These are phyloP conservation scores for Pteronotus mesoamericanus DNA, from an alignment of 2,797 vertebrate genomes.

Conservation along the genomic window DNA sequence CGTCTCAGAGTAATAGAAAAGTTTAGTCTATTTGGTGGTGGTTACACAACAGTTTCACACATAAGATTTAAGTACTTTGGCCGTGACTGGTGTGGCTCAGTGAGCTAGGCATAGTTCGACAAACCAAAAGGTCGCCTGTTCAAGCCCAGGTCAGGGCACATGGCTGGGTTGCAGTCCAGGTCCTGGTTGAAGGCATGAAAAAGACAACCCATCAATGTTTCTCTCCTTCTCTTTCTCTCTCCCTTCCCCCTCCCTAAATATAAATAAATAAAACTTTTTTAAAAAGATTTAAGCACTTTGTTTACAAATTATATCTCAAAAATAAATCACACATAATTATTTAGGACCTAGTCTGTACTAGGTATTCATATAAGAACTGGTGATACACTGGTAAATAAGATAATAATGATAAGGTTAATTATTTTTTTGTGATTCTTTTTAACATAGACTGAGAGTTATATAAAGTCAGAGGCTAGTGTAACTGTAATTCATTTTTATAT, in stretches of 20 bases:
- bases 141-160: neutral
- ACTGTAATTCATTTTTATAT: neutral
- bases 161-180: neutral
- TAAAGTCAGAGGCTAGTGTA: neutral
- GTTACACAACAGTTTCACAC: neutral
- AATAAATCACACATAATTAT: neutral
- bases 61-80: neutral
- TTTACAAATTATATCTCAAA: neutral
- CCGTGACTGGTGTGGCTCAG: neutral
- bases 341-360: neutral
- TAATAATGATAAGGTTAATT: neutral
- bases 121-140: neutral
- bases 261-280: no score
- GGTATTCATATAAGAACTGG: neutral
- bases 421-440: neutral
- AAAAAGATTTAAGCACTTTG: neutral
- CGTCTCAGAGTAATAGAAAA: neutral
- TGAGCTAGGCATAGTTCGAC: neutral
- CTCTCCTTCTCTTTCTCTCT: neutral
- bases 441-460: neutral
- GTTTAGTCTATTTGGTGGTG: neutral
- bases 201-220: neutral
- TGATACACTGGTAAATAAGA: neutral
- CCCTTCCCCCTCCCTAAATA: no score
- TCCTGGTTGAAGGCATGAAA: neutral